Percentiles rank a stretch among this genome's conserved stretches.
Evolutionary conservation across 2,888 invertebrate genomes (phyloP).

Genomic region (Tetramorium bicarinatum): DNA sequence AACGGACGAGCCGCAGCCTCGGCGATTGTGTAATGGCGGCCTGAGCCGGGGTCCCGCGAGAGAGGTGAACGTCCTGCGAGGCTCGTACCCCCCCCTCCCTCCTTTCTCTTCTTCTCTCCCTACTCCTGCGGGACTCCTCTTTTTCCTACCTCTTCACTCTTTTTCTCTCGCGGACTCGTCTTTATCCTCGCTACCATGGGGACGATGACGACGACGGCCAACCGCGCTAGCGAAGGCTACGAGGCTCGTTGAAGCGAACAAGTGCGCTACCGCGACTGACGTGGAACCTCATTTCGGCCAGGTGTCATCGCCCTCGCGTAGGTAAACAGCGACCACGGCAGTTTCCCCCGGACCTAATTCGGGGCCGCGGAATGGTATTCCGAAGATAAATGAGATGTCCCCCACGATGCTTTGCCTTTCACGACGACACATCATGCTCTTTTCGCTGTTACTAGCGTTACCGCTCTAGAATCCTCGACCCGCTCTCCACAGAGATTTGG

Average conservation of each 20-base stretch:
- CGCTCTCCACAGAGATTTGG: background rate
- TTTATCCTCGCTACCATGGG: conserved; percentile 56
- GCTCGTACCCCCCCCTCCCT: conserved; percentile 72
- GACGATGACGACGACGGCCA: conserved; percentile 69
- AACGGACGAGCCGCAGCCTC: conserved; percentile 71
- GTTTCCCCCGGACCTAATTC: conserved; percentile 67
- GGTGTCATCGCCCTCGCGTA: conserved; percentile 73
- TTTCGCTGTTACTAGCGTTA: conserved; percentile 5
- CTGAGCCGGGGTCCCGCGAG: conserved; percentile 70
- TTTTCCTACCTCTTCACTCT: conserved; percentile 45
- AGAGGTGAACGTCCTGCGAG: conserved; percentile 83
- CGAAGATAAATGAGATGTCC: conserved; percentile 13
- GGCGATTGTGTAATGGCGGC: conserved; percentile 85
- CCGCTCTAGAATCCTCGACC: background rate
- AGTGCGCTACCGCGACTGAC: conserved; percentile 58
- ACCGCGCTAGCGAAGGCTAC: conserved; percentile 76
- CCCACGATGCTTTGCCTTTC: background rate
- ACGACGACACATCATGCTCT: background rate
- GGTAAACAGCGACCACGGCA: conserved; percentile 66
- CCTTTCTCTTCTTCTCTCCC: conserved; percentile 13
- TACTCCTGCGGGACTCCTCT: background rate
- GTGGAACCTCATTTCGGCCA: conserved; percentile 75
- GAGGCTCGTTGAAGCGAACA: conserved; percentile 66
- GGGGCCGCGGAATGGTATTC: conserved; percentile 7
- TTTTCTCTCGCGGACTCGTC: conserved; percentile 49